Evolutionary conservation across 2,113 vertebrate species (phyloP), one percentile per base, ranked within the genome.

Genomic region (Alces alces): DNA sequence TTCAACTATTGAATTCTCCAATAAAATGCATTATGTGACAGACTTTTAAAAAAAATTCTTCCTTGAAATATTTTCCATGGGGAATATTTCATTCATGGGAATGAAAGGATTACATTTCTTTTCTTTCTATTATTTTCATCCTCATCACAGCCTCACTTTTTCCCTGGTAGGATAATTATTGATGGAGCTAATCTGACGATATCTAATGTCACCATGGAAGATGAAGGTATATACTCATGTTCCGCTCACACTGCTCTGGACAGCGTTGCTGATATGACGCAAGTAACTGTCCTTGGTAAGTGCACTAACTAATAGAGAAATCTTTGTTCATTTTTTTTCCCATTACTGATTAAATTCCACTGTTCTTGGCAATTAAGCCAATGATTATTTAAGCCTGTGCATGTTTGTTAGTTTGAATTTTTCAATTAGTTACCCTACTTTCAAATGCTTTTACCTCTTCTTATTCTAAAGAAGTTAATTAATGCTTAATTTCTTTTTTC

Each of bases 251-350:
- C 99, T 1, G 98, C 99, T 1, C 98, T 99, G 82, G 99, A 99
- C 89, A 92, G 97, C 0, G 98, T 98, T 23, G 36, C 78, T 0
- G 99, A 99, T 0, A 96, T 97, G 3, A 99, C 99, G 0, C 97
- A 93, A 70, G 99, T 99, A 6, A 98, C 98, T 11, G 99, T 99
- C 39, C 98, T 99, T 19, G 99, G 99, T 99, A 98, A 99, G 99
- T 97, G 13, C 19, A 2, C 30, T 33, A 36, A 82, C 16, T 28
- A 25, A 28, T 54, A 36, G 50, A 85, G 52, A 70, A 21, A 73
- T 54, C 25, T 58, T 66, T 61, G 7, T 5, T 36, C 19, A 3
- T 84, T 43, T 58, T 70, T 19, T 70, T 15, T 36, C 27, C 9
- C 6, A 1, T 6, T 14, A 28, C 21, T 11, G 3, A 23, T 50